Evolutionary conservation across 2,113 vertebrate species (phyloP).

Genomic region (Uropsilus gracilis): DNA sequence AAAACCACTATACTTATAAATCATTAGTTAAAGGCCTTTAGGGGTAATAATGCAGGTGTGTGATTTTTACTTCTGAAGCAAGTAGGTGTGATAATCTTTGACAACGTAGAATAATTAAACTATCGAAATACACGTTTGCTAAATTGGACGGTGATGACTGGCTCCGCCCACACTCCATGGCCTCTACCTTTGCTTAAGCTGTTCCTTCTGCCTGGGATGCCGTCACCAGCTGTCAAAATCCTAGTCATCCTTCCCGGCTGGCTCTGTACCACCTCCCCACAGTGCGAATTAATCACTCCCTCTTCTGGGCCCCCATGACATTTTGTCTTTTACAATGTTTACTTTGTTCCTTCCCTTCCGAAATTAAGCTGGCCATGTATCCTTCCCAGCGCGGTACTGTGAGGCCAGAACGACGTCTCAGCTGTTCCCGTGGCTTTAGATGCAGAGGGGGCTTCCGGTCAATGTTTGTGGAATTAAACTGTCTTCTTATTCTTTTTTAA

Average conservation of each 20-base stretch:
- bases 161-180: not conserved
- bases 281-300: constrained; percentile 18
- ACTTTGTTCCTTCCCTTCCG: constrained; percentile 47
- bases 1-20: constrained; percentile 27
- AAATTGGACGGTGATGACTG: fast-evolving
- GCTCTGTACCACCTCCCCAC: not conserved
- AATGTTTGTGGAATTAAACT: not conserved
- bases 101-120: not conserved
- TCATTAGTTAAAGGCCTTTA: not conserved
- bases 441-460: not conserved
- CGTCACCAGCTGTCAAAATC: constrained; percentile 38
- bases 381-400: not conserved
- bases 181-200: not conserved
- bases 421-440: not conserved
- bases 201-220: not conserved
- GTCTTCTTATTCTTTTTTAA: not conserved
- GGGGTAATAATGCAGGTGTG: constrained; percentile 8
- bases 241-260: not conserved
- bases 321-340: constrained; percentile 52
- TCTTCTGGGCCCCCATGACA: constrained; percentile 22
- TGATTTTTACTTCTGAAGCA: constrained; percentile 32
- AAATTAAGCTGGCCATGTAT: not conserved
- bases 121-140: not conserved
- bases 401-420: not conserved
- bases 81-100: not conserved